Percentiles rank a stretch among this genome's conserved stretches.
Evolutionary conservation across 2,113 vertebrate genomes (phyloP).

Genomic region (Paramormyrops kingsleyae): DNA sequence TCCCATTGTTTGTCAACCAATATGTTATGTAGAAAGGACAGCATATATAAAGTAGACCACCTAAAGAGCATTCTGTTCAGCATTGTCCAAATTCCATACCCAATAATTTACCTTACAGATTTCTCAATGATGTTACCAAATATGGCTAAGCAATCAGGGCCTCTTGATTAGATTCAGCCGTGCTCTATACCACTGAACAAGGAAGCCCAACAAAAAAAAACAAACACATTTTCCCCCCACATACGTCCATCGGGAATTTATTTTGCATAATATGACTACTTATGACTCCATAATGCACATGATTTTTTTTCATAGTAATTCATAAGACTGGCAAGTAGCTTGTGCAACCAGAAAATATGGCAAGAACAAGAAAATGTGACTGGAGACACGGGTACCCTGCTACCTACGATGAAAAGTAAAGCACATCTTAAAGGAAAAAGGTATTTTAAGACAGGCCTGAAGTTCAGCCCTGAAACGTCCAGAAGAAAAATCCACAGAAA

Average conservation of each 20-base stretch:
- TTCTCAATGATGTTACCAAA: neutral
- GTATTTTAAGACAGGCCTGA: neutral
- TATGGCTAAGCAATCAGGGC: neutral
- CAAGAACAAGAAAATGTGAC: neutral
- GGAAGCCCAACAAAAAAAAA: neutral
- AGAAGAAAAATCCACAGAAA: neutral
- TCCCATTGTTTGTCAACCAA: conserved; percentile 14
- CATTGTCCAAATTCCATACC: neutral
- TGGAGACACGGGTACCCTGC: neutral
- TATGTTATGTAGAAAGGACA: conserved; percentile 18
- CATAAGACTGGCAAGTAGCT: neutral
- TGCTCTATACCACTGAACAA: neutral
- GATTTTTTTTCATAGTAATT: neutral
- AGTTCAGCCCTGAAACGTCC: neutral
- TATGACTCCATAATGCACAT: neutral
- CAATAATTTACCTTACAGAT: neutral
- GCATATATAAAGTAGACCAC: neutral
- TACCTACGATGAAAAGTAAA: neutral
- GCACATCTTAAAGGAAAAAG: neutral
- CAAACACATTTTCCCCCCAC: neutral
- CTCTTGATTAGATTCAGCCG: neutral
- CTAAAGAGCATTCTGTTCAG: neutral
- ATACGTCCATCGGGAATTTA: neutral
- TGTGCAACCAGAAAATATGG: neutral
- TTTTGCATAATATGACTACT: neutral